A percentile compares a stretch with the other conserved stretches of the same genome.
These are phyloP conservation scores for Harpegnathos saltator DNA, from an alignment of 1,140 invertebrate species.

Conservation along the genomic window DNA sequence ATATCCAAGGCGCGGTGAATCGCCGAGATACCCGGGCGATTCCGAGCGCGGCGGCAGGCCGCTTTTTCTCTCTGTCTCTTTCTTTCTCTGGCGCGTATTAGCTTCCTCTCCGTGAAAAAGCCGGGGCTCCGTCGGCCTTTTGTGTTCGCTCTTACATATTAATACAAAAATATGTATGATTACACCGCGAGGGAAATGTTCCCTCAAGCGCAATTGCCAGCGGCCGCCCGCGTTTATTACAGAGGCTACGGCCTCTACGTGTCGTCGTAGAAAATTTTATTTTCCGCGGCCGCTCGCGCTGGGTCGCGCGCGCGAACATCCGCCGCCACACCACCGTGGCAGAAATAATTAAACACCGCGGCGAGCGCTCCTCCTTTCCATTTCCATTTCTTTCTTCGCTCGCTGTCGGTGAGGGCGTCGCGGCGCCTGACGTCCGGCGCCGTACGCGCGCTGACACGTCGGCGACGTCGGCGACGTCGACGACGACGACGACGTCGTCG, in stretches of 20 bases:
- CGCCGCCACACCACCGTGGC: no score
- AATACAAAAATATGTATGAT: slow-evolving; percentile 13
- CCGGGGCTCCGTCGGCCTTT: not conserved
- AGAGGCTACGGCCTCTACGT: not conserved
- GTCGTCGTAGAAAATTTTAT: slow-evolving; percentile 14
- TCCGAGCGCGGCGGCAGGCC: no score
- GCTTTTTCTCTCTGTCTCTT: no score
- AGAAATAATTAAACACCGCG: slow-evolving; percentile 53
- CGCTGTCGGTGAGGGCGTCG: slow-evolving; percentile 9
- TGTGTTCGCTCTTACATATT: not conserved
- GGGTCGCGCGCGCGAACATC: not conserved
- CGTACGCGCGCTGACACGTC: slow-evolving; percentile 46
- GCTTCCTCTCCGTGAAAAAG: not conserved
- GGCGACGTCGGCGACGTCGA: not conserved
- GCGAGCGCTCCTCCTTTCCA: slow-evolving; percentile 16
- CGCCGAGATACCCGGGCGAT: no score
- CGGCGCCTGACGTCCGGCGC: slow-evolving; percentile 55
- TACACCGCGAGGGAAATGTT: slow-evolving; percentile 4
- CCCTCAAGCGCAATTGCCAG: not conserved
- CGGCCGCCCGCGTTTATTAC: not conserved
- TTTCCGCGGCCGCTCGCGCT: slow-evolving; percentile 13
- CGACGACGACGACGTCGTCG: no score
- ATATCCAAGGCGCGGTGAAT: no score
- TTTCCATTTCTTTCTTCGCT: slow-evolving; percentile 28
- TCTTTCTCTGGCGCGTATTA: no score